Percentiles rank a stretch among this genome's conserved stretches.
These are phyloP conservation scores for Pseudomugil gertrudae DNA, from an alignment of 2,797 vertebrate genomes.

Conservation along the genomic window DNA sequence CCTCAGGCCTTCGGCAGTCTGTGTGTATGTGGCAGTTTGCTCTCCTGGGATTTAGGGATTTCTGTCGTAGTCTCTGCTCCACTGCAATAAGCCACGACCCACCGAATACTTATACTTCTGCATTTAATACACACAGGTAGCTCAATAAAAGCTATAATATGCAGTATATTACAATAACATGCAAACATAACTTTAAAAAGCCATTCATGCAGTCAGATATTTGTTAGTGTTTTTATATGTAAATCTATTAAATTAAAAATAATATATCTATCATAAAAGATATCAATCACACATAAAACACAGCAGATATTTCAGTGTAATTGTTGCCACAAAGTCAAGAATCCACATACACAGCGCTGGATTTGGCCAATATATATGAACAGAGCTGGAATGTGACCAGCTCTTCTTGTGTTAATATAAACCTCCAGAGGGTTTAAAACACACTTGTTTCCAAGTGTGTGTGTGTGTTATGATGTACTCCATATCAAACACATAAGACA, in stretches of 20 bases:
- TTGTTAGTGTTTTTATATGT: conserved; percentile 22
- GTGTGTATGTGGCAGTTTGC: conserved; percentile 43
- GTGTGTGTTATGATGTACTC: conserved; percentile 33
- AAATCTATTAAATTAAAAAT: background rate
- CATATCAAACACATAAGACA: conserved; percentile 19
- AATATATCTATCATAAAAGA: background rate
- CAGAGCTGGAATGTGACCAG: conserved; percentile 64
- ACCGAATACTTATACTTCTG: conserved; percentile 9
- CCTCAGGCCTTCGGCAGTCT: conserved; percentile 67
- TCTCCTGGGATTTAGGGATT: conserved; percentile 65
- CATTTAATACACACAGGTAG: conserved; percentile 12
- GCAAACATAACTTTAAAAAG: background rate
- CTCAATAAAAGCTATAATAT: background rate
- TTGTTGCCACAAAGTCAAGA: conserved; percentile 4
- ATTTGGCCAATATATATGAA: conserved; percentile 61
- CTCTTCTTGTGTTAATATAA: conserved; percentile 63
- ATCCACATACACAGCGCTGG: conserved; percentile 9
- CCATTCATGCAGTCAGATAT: background rate
- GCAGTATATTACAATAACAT: background rate
- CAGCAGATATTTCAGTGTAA: conserved; percentile 17
- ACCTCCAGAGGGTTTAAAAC: conserved; percentile 61
- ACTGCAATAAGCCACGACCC: conserved; percentile 3
- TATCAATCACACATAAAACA: conserved; percentile 1
- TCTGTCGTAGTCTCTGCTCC: conserved; percentile 33
- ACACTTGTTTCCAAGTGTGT: conserved; percentile 37